Evolutionary conservation across 35 echinoderm and acorn worm genomes (phyloP), one percentile per base, ranked within the genome.

Genomic region (Stichopus chloronotus): DNA sequence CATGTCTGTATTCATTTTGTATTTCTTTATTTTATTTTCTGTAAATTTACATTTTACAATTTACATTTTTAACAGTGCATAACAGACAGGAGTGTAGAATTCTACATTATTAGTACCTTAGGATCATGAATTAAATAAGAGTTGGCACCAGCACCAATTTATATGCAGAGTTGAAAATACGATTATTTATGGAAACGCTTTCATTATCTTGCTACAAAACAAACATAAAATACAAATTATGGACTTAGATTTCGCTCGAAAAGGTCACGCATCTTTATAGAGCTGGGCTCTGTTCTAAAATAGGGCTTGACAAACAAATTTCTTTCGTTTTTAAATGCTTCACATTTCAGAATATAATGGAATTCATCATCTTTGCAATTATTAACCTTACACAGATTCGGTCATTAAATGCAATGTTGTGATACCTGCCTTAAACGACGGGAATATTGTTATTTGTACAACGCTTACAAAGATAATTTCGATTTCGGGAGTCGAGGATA

Each of bases 321-420:
- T 25, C 78, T 79, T 78, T 79, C 78, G 19, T 79, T 79, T 79
- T 79, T 79, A 79, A 79, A 79, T 79, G 78, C 5, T 79, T 14
- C 3, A 79, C 78, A 79, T 79, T 79, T 23, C 25, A 8, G 19
- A 8, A 79, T 79, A 79, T 79, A 79, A 79, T 79, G 78, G 52
- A 79, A 8, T 22, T 79, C 22, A 79, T 61, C 78, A 14, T 23
- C 78, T 79, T 21, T 5, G 52, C 25, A 79, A 79, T 79, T 78
- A 25, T 78, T 79, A 79, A 14, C 5, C 78, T 22, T 21, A 79
- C 78, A 79, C 25, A 79, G 25, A 79, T 79, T 79, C 5, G 14
- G 23, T 76, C 72, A 76, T 76, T 4, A 76, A 76, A 76, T 76
- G 12, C 8, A 76, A 76, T 76, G 2, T 76, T 12, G 72, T 76